These are phyloP conservation scores for Pachypeltis micranthus DNA, from an alignment of 1,140 invertebrate genomes.

Conservation along the genomic window DNA sequence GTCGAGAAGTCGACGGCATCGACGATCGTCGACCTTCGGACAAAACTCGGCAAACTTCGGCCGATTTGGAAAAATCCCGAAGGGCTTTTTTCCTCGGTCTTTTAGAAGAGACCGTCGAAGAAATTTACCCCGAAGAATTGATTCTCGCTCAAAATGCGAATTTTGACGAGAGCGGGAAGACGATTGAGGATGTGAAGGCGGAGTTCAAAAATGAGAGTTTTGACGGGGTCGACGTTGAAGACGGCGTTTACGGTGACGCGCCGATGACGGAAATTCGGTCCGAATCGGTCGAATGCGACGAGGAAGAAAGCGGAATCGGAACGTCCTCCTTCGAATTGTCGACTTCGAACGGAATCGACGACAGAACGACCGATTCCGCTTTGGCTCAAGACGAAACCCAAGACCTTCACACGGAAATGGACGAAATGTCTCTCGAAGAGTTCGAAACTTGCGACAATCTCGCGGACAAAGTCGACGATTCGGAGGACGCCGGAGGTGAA, in stretches of 20 bases:
- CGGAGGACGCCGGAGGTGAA: too few relatives aligned
- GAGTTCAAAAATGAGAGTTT: too few relatives aligned
- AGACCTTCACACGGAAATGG: not conserved
- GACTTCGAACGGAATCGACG: not conserved
- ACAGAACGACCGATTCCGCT: not conserved
- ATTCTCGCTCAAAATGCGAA: too few relatives aligned
- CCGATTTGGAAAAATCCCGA: not conserved
- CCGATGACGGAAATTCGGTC: too few relatives aligned
- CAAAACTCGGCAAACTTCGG: not conserved
- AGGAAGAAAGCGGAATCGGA: not conserved
- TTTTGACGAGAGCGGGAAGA: too few relatives aligned
- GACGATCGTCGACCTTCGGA: not conserved
- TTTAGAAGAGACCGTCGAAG: not conserved
- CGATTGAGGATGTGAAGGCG: too few relatives aligned
- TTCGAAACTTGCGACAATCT: too few relatives aligned
- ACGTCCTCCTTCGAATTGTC: not conserved
- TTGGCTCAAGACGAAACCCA: not conserved
- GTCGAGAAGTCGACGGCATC: too few relatives aligned
- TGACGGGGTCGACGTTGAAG: too few relatives aligned
- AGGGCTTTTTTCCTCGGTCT: not conserved
- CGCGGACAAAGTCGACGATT: too few relatives aligned
- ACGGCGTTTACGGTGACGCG: too few relatives aligned
- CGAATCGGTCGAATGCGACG: not conserved
- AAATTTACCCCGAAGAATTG: not conserved
- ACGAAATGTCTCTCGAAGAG: not conserved